phyloP scores from a whole-genome alignment of 2,888 invertebrate species.

The Autographa pulchrina region DNA sequence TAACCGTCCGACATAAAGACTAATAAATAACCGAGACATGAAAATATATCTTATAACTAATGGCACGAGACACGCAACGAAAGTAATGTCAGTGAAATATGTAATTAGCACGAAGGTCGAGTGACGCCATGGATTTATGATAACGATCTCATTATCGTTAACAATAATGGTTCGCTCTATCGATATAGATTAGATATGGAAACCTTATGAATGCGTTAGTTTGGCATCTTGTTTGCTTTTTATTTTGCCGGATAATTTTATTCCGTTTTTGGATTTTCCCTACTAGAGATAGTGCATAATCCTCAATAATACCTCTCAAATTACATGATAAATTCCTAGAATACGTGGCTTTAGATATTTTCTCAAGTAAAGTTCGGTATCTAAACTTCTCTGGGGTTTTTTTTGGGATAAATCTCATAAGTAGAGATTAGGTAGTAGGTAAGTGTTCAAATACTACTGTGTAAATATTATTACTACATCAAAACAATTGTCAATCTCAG shows the following conservation, averaged over 20 bases:
- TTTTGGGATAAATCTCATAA: too few species aligned
- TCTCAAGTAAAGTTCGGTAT: too few species aligned
- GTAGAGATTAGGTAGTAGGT: too few species aligned
- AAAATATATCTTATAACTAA: conserved; percentile 40
- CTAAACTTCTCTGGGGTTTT: too few species aligned
- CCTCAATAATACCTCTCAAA: too few species aligned
- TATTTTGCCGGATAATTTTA: background rate
- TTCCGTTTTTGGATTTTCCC: background rate
- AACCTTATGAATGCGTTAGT: background rate
- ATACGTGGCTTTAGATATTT: too few species aligned
- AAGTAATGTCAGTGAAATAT: conserved; percentile 39
- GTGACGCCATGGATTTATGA: conserved; percentile 43
- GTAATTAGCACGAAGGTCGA: conserved; percentile 56
- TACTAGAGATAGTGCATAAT: background rate
- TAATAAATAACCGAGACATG: conserved; percentile 21
- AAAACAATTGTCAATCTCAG: too few species aligned
- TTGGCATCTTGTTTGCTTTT: background rate
- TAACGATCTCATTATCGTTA: conserved; percentile 25
- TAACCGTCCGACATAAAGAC: background rate
- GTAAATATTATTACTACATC: too few species aligned
- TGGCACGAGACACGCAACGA: conserved; percentile 47
- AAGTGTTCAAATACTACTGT: too few species aligned
- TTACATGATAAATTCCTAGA: too few species aligned
- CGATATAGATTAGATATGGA: background rate
- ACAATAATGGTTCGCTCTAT: conserved; percentile 6